These are phyloP conservation scores for Zootoca vivipara DNA, from an alignment of 2,113 vertebrate genomes.

Conservation along the genomic window DNA sequence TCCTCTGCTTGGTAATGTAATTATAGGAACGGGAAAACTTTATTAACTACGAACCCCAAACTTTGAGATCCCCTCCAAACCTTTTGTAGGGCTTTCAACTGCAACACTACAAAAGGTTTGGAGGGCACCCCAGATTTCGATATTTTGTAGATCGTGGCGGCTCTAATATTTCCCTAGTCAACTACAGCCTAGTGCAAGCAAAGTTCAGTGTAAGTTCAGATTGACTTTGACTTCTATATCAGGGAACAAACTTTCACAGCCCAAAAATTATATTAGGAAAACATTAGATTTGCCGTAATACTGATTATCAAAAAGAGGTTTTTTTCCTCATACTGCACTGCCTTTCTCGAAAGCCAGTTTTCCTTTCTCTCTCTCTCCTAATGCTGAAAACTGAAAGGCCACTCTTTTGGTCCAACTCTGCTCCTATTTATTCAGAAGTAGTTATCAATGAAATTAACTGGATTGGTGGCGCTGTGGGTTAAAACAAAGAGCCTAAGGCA, in stretches of 20 bases:
- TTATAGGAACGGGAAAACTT: conserved; percentile 13
- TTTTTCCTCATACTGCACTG: background rate
- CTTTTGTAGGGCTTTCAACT: conserved; percentile 23
- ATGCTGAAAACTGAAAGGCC: background rate
- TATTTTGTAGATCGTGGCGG: no score
- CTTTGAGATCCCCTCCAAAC: no score
- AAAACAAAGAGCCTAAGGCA: no score
- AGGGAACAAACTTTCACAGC: background rate
- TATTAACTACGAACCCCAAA: no score
- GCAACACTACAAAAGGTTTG: background rate
- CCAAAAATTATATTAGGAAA: background rate
- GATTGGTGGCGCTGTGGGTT: no score
- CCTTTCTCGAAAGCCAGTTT: no score
- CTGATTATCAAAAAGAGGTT: background rate
- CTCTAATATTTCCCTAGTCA: no score
- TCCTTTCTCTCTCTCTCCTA: background rate
- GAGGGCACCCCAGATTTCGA: no score
- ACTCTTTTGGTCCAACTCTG: no score
- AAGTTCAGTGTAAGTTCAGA: background rate
- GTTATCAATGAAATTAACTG: background rate
- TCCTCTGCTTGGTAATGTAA: conserved; percentile 41
- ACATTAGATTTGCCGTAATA: background rate
- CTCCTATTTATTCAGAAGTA: background rate
- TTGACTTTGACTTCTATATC: background rate
- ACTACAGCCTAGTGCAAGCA: conserved; percentile 20